A percentile compares a stretch with the other conserved stretches of the same genome.
These are phyloP conservation scores for Calliopsis andreniformis DNA, from an alignment of 1,140 invertebrate genomes.

Conservation along the genomic window DNA sequence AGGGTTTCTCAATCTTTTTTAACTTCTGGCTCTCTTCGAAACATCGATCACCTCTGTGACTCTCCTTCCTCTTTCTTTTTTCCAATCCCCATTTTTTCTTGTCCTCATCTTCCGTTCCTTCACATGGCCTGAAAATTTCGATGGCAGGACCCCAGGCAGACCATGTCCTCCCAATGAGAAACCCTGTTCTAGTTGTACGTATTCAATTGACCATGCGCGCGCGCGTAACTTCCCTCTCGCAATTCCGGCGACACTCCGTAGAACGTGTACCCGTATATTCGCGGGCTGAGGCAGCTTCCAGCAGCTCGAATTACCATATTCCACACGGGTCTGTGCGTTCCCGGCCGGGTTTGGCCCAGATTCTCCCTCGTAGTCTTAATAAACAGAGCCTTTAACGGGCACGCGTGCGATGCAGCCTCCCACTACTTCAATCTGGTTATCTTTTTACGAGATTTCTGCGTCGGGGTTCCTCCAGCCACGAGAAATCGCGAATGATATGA, in stretches of 20 bases:
- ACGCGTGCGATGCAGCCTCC: conserved; percentile 44
- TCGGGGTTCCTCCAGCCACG: too few relatives aligned
- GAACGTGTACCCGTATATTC: conserved; percentile 27
- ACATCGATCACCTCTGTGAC: too few relatives aligned
- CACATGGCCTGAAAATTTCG: too few relatives aligned
- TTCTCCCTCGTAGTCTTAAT: conserved; percentile 51
- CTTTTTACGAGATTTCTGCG: conserved; percentile 45
- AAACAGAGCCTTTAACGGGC: conserved; percentile 55
- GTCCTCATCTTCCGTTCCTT: too few relatives aligned
- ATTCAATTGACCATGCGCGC: conserved; percentile 30
- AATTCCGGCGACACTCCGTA: conserved; percentile 52
- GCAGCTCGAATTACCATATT: conserved; percentile 62
- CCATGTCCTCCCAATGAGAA: too few relatives aligned
- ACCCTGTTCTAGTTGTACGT: too few relatives aligned
- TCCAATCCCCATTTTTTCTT: too few relatives aligned
- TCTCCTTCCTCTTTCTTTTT: too few relatives aligned
- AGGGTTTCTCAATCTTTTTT: too few relatives aligned
- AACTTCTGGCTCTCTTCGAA: too few relatives aligned
- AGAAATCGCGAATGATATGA: too few relatives aligned
- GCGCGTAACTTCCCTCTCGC: conserved; percentile 40
- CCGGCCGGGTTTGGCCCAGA: conserved; percentile 55
- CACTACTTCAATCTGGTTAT: conserved; percentile 54
- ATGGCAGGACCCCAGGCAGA: too few relatives aligned
- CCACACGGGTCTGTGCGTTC: conserved; percentile 39
- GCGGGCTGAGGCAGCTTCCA: conserved; percentile 28